Evolutionary conservation across 2,797 vertebrate genomes (phyloP).

Genomic region (Neosilurus mollespiculum): DNA sequence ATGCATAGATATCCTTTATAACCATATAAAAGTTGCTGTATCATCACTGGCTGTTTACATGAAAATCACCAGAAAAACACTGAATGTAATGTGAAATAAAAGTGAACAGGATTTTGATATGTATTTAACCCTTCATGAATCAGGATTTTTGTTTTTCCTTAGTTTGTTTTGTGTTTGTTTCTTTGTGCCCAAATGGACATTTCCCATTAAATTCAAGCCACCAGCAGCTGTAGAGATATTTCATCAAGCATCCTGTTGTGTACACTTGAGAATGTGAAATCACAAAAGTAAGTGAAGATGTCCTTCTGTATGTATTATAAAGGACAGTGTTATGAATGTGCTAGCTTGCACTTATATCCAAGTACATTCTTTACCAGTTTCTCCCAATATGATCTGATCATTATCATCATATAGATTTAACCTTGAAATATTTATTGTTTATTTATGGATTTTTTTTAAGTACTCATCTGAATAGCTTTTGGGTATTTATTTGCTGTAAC

Average conservation of each 20-base stretch:
- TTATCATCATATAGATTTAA: constrained; percentile 17
- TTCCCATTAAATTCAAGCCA: constrained; percentile 34
- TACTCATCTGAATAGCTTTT: constrained; percentile 18
- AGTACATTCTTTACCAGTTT: background rate
- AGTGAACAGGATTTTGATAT: constrained; percentile 32
- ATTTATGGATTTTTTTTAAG: constrained; percentile 31
- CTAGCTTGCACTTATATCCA: background rate
- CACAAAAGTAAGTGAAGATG: background rate
- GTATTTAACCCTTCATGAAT: constrained; percentile 17
- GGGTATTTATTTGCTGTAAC: constrained; percentile 28
- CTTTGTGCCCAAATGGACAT: background rate
- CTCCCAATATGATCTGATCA: background rate
- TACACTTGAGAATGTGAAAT: constrained; percentile 37
- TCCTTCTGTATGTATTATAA: constrained; percentile 30
- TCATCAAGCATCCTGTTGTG: constrained; percentile 26
- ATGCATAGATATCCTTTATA: constrained; percentile 13
- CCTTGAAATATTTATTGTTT: constrained; percentile 23
- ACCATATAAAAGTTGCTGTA: constrained; percentile 1
- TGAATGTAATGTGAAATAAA: constrained; percentile 44
- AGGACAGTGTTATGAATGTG: constrained; percentile 42
- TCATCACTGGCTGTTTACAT: constrained; percentile 33
- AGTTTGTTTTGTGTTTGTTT: constrained; percentile 19
- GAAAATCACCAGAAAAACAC: background rate
- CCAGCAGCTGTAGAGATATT: constrained; percentile 52
- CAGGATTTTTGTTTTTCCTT: background rate